A percentile compares a stretch with the other conserved stretches of the same genome.
phyloP scores from a whole-genome alignment of 2,888 invertebrate genomes.

The Charanyca ferruginea region DNA sequence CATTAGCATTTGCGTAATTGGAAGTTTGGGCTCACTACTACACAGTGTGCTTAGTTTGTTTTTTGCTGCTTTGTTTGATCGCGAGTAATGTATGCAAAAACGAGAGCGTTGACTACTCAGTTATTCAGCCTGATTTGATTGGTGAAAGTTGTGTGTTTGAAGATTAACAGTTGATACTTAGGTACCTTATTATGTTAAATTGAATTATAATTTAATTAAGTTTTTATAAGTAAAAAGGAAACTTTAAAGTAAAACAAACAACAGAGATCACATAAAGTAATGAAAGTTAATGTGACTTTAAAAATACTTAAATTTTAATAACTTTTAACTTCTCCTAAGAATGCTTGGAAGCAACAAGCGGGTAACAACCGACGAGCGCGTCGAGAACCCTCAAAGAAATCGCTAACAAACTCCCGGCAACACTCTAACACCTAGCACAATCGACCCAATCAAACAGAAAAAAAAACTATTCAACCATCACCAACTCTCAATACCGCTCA shows the following conservation, averaged over 20 bases:
- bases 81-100: conserved; percentile 57
- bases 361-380: conserved; percentile 36
- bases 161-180: conserved; percentile 10
- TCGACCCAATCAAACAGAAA: conserved; percentile 88
- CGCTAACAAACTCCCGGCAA: conserved; percentile 75
- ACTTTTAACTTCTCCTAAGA: conserved; percentile 60
- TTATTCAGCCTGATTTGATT: conserved; percentile 44
- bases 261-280: not conserved
- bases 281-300: not conserved
- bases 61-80: conserved; percentile 52
- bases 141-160: conserved; percentile 38
- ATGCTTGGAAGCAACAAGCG: conserved; percentile 66
- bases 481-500: conserved; percentile 74
- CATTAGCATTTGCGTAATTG: conserved; percentile 77
- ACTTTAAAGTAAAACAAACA: not conserved
- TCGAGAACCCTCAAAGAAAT: conserved; percentile 74
- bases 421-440: conserved; percentile 84
- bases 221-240: too few relatives aligned
- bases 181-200: not conserved
- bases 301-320: conserved; percentile 39
- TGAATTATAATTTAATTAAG: not conserved
- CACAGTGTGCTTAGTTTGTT: conserved; percentile 54
- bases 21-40: conserved; percentile 64
- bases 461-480: conserved; percentile 82
- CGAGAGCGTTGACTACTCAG: conserved; percentile 38